Evolutionary conservation across 1,140 invertebrate species (phyloP), one percentile per base, ranked within the genome.

Genomic region (Microplitis demolitor): DNA sequence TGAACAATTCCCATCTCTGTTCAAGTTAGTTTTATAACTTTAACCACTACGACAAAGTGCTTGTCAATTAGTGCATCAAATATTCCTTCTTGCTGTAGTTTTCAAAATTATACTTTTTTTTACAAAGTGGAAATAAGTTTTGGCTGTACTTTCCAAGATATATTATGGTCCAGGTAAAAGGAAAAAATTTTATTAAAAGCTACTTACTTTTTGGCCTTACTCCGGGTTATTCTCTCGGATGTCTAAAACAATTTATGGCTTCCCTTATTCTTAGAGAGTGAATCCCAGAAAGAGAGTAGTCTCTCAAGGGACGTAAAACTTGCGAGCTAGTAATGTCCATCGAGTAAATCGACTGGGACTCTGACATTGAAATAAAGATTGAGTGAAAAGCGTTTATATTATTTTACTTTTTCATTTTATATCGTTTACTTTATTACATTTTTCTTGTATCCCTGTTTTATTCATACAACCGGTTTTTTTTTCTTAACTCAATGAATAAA

Each of bases 11-110:
- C 11, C 24, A 37, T 16, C 35, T 61, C 31, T 34, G 62, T 58
- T 69, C 68, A 69, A 69, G 56, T 60, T 69, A 62, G 68, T 69
- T 69, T 69, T 62, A 37, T 50, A 69, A 69, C 68, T 69, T 61
- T 24, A 37, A 56, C 24, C 24, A 37, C 35, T 66, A 24, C n/a
- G 45, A 50, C 45, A 56, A 56, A n/a, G 14, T 24, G 24, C 24
- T 24, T 24, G 24, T 24, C 24, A 24, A 24, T 24, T 24, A 56
- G 14, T 56, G 50, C 4, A 67, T 31, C n/a, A 24, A 24, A 24
- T 24, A 24, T 24, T 24, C 24, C 24, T 24, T 24, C 24, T 24
- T 24, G 24, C 24, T 24, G 24, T 24, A 24, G 24, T 24, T 24
- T 24, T 24, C 24, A 24, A 24, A 24, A 24, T 24, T 24, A 24